Conservation (phyloP, 2,888 invertebrate genomes). For the Polydrusus cervinus region DNA sequence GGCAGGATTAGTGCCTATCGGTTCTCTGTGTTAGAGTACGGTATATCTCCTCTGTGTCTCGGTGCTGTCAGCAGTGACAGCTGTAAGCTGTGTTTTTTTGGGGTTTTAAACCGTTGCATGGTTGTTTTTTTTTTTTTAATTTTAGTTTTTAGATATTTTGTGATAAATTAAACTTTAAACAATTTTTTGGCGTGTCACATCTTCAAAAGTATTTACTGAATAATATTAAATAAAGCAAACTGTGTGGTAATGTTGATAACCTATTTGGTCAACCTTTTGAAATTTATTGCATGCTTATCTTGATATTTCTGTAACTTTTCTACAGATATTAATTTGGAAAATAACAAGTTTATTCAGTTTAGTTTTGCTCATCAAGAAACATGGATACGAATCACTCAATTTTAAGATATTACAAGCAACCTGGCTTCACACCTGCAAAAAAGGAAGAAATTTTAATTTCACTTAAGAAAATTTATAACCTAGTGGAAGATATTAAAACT, state of each 20-base stretch:
- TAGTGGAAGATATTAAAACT: conserved; percentile 76
- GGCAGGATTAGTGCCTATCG: no score
- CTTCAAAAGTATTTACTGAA: neutral
- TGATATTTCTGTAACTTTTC: conserved; percentile 10
- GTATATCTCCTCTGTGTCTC: no score
- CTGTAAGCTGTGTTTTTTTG: no score
- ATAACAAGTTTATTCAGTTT: conserved; percentile 8
- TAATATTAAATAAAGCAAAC: conserved; percentile 18
- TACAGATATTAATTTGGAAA: conserved; percentile 13
- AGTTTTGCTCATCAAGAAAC: conserved; percentile 26
- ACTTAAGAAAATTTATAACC: conserved; percentile 70
- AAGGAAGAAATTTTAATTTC: conserved; percentile 75
- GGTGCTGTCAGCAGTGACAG: no score
- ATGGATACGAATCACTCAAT: conserved; percentile 62
- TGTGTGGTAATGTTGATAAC: conserved; percentile 39
- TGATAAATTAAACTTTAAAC: no score
- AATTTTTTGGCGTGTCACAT: neutral
- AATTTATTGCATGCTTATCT: conserved; percentile 30
- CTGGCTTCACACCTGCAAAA: conserved; percentile 77
- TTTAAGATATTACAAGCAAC: conserved; percentile 77
- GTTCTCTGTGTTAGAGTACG: no score
- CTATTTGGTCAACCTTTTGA: conserved; percentile 23
- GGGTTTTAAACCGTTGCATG: no score
- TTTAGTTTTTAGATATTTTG: no score
- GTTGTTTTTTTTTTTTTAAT: no score